A percentile compares a stretch with the other conserved stretches of the same genome.
phyloP scores from a whole-genome alignment of 2,113 vertebrate species.

The Apteryx mantelli region DNA sequence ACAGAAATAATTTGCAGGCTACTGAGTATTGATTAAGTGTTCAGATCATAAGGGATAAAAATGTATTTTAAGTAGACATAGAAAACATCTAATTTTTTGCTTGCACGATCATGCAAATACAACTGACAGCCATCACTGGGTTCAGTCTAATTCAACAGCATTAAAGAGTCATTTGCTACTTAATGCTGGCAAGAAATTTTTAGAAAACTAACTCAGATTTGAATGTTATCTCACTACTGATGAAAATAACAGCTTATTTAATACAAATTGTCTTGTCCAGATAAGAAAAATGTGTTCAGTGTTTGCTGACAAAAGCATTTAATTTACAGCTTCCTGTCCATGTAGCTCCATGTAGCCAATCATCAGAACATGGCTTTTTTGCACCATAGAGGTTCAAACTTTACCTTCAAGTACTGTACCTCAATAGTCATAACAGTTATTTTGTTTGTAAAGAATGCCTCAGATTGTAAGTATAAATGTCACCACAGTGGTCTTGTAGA shows the following conservation, averaged over 20 bases:
- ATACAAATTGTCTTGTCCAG: constrained; percentile 29
- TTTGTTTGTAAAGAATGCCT: neutral
- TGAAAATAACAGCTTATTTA: neutral
- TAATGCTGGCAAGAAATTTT: neutral
- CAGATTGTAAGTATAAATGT: neutral
- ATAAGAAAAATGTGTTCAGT: constrained; percentile 25
- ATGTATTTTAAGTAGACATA: neutral
- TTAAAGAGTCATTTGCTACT: neutral
- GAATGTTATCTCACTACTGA: neutral
- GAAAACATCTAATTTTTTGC: neutral
- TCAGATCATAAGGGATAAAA: neutral
- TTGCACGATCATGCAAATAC: neutral
- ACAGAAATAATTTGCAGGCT: neutral
- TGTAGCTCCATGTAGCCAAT: neutral
- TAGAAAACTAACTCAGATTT: neutral
- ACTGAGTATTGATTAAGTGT: neutral
- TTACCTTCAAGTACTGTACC: neutral
- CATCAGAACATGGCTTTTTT: constrained; percentile 18
- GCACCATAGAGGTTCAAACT: constrained; percentile 23
- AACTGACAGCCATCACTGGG: neutral
- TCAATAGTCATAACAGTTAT: neutral
- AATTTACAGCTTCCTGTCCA: constrained; percentile 34
- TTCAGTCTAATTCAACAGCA: neutral
- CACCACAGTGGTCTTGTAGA: neutral
- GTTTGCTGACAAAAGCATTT: constrained; percentile 16